Evolutionary conservation across 2,113 vertebrate species (phyloP), one percentile per base, ranked within the genome.

Genomic region (Maccullochella peelii): DNA sequence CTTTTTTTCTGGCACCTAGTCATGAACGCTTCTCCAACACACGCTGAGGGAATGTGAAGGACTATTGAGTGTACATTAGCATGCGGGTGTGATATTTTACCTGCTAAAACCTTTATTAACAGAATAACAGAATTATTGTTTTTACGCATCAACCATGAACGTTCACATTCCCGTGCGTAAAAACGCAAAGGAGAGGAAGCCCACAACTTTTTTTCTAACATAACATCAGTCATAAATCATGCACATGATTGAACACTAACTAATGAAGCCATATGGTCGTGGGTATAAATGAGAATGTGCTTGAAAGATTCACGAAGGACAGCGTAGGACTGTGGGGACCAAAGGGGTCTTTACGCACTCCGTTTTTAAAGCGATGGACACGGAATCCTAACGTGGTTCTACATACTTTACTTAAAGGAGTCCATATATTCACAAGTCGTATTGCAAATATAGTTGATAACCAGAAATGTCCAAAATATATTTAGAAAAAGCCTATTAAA

Each of bases 1-100:
- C 49, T 66, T 38, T 47, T 79, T 79, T n/a, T 65, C 59, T 90
- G 89, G 59, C 90, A 84, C 74, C 25, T 36, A 9, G 38, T 82
- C 72, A 61, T 65, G 80, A 83, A 47, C 55, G 68, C 66, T 25
- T 73, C 63, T 90, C 61, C 69, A 42, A 63, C 87, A 88, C 72
- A 52, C 50, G 11, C 66, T 33, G 67, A 36, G 30, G 66, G 81
- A 84, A 81, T 69, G 75, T 83, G 77, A 72, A 72, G 79, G 44
- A 30, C 55, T 57, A 33, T 12, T 80, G 66, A 72, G 47, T 58
- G 1, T 42, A 42, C 80, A 62, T 88, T 89, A 83, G 68, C 59
- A 20, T 6, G 38, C 16, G 10, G 14, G 73, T 81, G 89, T 16
- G 59, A 86, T 9, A 57, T 62, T 83, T 42, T 44, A 73, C n/a